Percentiles rank a stretch among this genome's conserved stretches.
Conservation (phyloP, 2,888 invertebrate genomes). For the Brachynemurus nebulosus region DNA sequence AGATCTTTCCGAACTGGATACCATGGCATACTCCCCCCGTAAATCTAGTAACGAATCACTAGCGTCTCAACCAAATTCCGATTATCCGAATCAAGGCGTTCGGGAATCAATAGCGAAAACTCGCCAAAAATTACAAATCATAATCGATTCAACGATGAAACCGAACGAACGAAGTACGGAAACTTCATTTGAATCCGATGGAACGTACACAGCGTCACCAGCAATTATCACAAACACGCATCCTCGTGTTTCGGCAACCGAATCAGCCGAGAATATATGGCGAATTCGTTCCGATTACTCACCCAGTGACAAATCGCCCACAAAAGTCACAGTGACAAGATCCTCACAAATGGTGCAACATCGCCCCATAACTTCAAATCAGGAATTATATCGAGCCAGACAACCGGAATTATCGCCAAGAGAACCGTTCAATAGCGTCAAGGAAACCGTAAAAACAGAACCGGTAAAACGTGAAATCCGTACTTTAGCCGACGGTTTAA, state of each 20-base stretch:
- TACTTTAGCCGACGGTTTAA: conserved; percentile 28
- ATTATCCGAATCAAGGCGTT: conserved; percentile 20
- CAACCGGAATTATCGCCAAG: neutral
- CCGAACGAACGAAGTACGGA: conserved; percentile 16
- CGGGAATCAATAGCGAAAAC: conserved; percentile 10
- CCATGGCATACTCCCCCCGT: conserved; percentile 21
- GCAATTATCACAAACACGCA: conserved; percentile 17
- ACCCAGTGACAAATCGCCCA: conserved; percentile 15
- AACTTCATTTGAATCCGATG: conserved; percentile 26
- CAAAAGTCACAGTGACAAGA: conserved; percentile 25
- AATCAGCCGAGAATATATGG: neutral
- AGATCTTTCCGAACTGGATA: conserved; percentile 26
- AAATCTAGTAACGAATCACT: conserved; percentile 42
- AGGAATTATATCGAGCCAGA: neutral
- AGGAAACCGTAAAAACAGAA: neutral
- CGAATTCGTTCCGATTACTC: neutral
- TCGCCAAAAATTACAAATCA: conserved; percentile 20
- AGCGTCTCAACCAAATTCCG: conserved; percentile 36
- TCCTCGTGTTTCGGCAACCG: neutral
- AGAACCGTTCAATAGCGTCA: neutral
- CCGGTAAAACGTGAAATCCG: conserved; percentile 10
- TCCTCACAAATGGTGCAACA: conserved; percentile 26
- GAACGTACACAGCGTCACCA: conserved; percentile 28
- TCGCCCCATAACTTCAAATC: neutral
- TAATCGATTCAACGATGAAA: conserved; percentile 29